Conservation (phyloP, 2,888 invertebrate species). For the Melanostoma mellinum region DNA sequence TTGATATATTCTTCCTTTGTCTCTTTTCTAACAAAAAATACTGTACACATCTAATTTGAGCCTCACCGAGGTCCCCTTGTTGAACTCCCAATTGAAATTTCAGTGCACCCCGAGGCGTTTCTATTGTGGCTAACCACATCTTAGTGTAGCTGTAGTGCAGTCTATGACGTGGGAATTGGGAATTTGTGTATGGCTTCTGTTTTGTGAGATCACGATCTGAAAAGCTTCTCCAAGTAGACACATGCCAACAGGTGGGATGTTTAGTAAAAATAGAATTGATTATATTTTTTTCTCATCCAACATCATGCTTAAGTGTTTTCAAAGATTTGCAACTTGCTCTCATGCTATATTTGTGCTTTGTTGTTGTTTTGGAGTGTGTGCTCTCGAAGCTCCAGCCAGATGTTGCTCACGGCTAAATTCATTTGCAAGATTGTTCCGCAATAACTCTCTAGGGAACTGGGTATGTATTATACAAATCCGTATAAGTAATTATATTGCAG, state of each 20-base stretch:
- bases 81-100: slow-evolving; percentile 21
- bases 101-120: slow-evolving; percentile 22
- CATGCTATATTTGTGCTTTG: slow-evolving; percentile 13
- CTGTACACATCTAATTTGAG: slow-evolving; percentile 9
- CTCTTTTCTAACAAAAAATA: slow-evolving; percentile 2
- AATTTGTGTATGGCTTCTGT: slow-evolving; percentile 56
- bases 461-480: slow-evolving; percentile 41
- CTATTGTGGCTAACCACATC: slow-evolving; percentile 24
- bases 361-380: slow-evolving; percentile 29
- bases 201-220: slow-evolving; percentile 51
- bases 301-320: slow-evolving; percentile 46
- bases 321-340: slow-evolving; percentile 49
- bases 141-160: slow-evolving; percentile 1
- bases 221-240: slow-evolving; percentile 32
- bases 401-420: slow-evolving; percentile 66
- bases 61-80: slow-evolving; percentile 44
- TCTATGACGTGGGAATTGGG: slow-evolving; percentile 51
- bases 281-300: slow-evolving; percentile 15
- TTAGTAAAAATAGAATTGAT: slow-evolving; percentile 28
- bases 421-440: slow-evolving; percentile 69
- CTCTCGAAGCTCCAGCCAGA: slow-evolving; percentile 49
- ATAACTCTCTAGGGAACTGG: slow-evolving; percentile 56
- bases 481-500: slow-evolving; percentile 50
- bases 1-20: neutral
- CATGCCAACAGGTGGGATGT: slow-evolving; percentile 47